Percentiles rank a stretch among this genome's conserved stretches.
These are phyloP conservation scores for Athrips mouffetella DNA, from an alignment of 2,888 invertebrate genomes.

Conservation along the genomic window DNA sequence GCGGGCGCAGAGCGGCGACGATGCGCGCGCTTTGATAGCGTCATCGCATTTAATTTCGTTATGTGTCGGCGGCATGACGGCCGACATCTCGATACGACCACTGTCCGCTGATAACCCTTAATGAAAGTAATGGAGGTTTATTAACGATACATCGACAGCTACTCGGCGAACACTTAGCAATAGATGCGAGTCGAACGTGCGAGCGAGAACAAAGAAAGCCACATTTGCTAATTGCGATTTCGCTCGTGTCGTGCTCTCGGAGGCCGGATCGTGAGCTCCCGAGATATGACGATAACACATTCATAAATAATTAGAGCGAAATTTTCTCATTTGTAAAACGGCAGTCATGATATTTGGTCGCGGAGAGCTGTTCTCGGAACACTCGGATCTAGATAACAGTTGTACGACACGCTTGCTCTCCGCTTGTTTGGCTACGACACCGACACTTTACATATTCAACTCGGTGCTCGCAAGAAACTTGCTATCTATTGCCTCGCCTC, in stretches of 20 bases:
- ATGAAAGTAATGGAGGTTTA: conserved; percentile 78
- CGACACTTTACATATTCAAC: conserved; percentile 14
- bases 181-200: conserved; percentile 70
- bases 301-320: conserved; percentile 79
- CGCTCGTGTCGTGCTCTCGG: conserved; percentile 76
- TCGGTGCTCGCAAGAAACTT: conserved; percentile 12
- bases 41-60: conserved; percentile 74
- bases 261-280: conserved; percentile 73
- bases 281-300: conserved; percentile 78
- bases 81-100: conserved; percentile 71
- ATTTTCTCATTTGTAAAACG: conserved; percentile 79
- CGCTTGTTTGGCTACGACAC: conserved; percentile 47
- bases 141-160: conserved; percentile 67
- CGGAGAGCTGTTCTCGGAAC: conserved; percentile 70
- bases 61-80: conserved; percentile 72
- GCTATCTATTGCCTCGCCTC: conserved; percentile 12
- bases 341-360: conserved; percentile 77
- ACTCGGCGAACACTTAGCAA: conserved; percentile 55
- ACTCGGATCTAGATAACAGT: conserved; percentile 65
- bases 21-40: conserved; percentile 70
- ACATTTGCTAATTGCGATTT: conserved; percentile 78
- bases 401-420: conserved; percentile 67
- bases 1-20: conserved; percentile 30
- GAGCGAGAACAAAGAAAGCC: conserved; percentile 77
- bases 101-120: conserved; percentile 72